Base-by-base conservation (phyloP, 2,888 invertebrate genomes). In the Chironomus tentans region DNA sequence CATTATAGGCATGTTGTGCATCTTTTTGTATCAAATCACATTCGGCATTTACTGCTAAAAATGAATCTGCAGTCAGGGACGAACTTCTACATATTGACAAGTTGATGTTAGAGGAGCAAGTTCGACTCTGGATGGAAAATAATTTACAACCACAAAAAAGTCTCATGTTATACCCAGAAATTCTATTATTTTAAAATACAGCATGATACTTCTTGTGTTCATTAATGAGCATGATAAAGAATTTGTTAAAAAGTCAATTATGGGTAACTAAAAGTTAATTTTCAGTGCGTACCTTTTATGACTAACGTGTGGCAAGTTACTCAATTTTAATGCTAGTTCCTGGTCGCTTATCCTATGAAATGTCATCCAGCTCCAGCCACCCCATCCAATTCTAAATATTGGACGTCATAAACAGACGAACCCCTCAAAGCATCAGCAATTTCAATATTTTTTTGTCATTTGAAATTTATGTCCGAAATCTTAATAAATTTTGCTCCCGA, bases 71-170 rank as follows among this genome's bases (percentile, higher is more conserved):
- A 4, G 56, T 38, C 38, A 38, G 38, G 38, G 38, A 38, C 10
- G 38, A 38, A 38, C 10, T 38, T 38, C 7, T 38, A 56, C n/a
- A 56, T 38, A 38, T 38, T 38, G 2, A 38, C 38, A 38, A 56
- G 56, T 56, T 56, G 56, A 4, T 15, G 56, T 10, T 38, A 10
- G 1, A 38, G 38, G 10, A 38, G 10, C 38, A 38, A 38, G 38
- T 38, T 38, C 2, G 38, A 38, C 56, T 56, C 56, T 56, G 56
- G 18, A 70, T 18, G 3, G 13, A 62, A 61, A 24, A 48, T 46
- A 70, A 72, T 72, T 72, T 72, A 72, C 72, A 72, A 72, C 72
- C 72, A 62, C 72, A 72, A 72, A 56, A 61, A 56, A 71, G 71
- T 61, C 71, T 50, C 71, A 71, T 71, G 71, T 38, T 71, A 56